Evolutionary conservation across 2,113 vertebrate genomes (phyloP), one percentile per base, ranked within the genome.

Genomic region (Progne subis): DNA sequence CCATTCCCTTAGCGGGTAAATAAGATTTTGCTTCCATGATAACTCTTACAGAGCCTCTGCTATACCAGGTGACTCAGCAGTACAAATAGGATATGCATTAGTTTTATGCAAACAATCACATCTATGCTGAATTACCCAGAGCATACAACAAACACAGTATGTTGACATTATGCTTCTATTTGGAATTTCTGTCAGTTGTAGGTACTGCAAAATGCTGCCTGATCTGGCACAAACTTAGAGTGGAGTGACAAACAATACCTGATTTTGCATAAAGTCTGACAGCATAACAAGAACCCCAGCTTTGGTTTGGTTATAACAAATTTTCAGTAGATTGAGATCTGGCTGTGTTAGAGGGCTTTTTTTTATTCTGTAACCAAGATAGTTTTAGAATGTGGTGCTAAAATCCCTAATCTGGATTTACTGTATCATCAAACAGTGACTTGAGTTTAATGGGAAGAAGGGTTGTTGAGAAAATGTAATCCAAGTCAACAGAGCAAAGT

Each of bases 81-180:
- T 56, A 70, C 68, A 92, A 93, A 88, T 9, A 92, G 39, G 47
- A 74, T 75, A 83, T 41, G 78, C 79, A 90, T 96, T 96, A 94
- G 34, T 18, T 88, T 60, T 44, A 68, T 71, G 29, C 68, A 90
- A 83, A 74, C 21, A 75, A 77, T 92, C 76, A 52, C 76, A 44
- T 74, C 86, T 86, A 83, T 71, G 39, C 64, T 88, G 86, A 83
- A 78, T 86, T 94, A 81, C 64, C 21, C 47, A 86, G 47, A 74
- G 60, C 29, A 77, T 29, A 81, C 60, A 95, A 78, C 43, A 92
- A 95, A 94, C 47, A 90, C 50, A 86, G 55, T 6, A 23, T 90
- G 60, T 90, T 95, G 76, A 88, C 80, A 88, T 88, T 94, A 19
- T 88, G 34, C 68, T 70, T 75, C 25, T 86, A 0, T 75, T 39